Conservation (phyloP, 2,888 invertebrate species). For the Ochropacha duplaris region DNA sequence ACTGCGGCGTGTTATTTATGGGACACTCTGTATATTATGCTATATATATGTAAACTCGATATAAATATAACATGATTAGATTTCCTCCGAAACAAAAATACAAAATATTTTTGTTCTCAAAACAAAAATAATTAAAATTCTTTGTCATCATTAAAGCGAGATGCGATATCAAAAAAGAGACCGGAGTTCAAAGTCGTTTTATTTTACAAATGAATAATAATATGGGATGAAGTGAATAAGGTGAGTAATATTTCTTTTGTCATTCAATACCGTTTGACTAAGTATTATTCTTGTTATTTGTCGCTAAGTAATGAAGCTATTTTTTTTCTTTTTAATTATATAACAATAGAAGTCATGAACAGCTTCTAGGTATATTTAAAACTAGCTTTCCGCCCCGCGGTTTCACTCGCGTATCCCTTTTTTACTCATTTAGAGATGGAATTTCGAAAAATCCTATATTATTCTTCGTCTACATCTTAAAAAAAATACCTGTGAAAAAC, state of each 20-base stretch:
- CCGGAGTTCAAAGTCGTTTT: conserved; percentile 9
- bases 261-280: neutral
- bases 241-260: neutral
- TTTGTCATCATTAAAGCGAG: conserved; percentile 36
- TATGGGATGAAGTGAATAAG: neutral
- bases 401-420: too few species aligned
- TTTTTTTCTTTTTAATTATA: too few species aligned
- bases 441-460: too few species aligned
- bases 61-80: neutral
- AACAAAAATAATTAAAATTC: conserved; percentile 31
- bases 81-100: neutral
- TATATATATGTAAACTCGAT: neutral
- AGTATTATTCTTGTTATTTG: neutral
- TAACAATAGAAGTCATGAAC: too few species aligned
- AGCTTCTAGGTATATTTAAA: too few species aligned
- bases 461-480: too few species aligned
- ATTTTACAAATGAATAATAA: conserved; percentile 1
- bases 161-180: conserved; percentile 32
- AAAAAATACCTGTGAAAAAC: too few species aligned
- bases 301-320: too few species aligned
- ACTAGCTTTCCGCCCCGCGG: too few species aligned
- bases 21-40: too few species aligned
- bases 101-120: conserved; percentile 3
- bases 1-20: too few species aligned
- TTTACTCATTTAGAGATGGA: too few species aligned